Base-by-base conservation (phyloP, 92 coral and sea anemone genomes). In the Epizoanthus scotinus region DNA sequence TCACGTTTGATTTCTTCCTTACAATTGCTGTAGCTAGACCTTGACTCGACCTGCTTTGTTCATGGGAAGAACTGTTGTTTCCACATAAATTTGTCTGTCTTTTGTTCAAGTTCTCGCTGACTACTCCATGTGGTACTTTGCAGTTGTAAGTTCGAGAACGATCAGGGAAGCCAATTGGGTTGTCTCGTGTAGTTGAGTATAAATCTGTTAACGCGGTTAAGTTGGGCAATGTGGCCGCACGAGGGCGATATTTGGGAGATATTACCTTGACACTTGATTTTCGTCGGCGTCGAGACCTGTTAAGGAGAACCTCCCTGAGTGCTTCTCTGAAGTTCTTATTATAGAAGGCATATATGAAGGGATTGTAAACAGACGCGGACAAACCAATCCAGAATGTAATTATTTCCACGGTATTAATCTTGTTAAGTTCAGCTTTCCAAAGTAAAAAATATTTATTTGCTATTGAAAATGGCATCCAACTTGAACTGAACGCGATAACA, bases 281-380 rank as follows among this genome's bases (percentile, higher is more conserved):
- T 47, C 61, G 5, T 15, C 40, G 17, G 21, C 55, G 61, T 10
- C 28, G 53, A 2, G 83, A 84, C 49, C 67, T 77, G 18, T 55
- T 72, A 34, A 91, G 71, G n/a, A 91, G n/a, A 53, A 89, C 88
- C 18, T 87, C 77, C 26, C 67, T 64, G 49, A 89, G 83, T 15
- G 95, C 95, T 31, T 89, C 84, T 31, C 95, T 88, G 75, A 91
- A 91, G 66, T 91, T 91, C 82, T 84, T 89, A 82, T 91, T 91
- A 67, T 86, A 89, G 66, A 91, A 91, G 19, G 93, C 93, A 19
- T 91, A 91, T 36, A 91, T 91, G 3, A 89, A 67, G 19, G 95
- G 95, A 20, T 91, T 91, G 38, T 91, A 91, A 2, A 89, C 95
- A 0, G 95, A 91, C 0, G 93, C 89, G 15, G 95, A 82, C 22